Base-by-base conservation (phyloP, 1,140 invertebrate species). In the Saccostrea cuccullata region DNA sequence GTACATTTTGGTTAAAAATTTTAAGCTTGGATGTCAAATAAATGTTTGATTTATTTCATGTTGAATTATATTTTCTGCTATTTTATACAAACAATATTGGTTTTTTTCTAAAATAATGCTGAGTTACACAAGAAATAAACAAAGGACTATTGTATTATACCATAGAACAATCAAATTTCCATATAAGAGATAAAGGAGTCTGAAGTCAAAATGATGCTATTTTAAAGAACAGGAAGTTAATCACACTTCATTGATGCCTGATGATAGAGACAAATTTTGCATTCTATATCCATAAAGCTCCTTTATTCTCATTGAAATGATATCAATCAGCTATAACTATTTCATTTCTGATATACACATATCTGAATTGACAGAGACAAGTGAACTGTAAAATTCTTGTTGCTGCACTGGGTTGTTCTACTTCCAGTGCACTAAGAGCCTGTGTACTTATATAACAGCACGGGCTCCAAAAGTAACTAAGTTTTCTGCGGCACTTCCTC, bases 231-330 rank as follows among this genome's bases (percentile, higher is more conserved):
- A 77, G 30, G 70, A 77, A 77, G 70, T 77, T 77, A 77, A 77
- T 30, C 26, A 36, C 26, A 30, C 70, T 77, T 77, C 26, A 30
- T 77, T 77, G 30, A 77, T 36, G 70, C 11, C 70, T 77, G 26
- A 40, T 36, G 23, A 77, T 77, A 26, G 0, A 30, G 70, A 77
- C 70, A 77, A 77, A 30, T 77, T 36, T 15, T 26, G 26, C 26
- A 77, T 30, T 77, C 70, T 77, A 77, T 77, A 77, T 77, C 30
- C 26, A 77, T 77, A 77, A 77, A 77, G 70, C 26, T 30, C 70
- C 15, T 77, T 77, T 30, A 36, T 77, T 77, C 70, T 36, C 70
- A 36, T 26, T 30, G 30, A 26, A 12, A 77, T 30, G 30, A 77
- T 64, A 77, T 13, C 36, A 77, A 77, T 77, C 26, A 12, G 13